Evolutionary conservation across 2,797 vertebrate genomes (phyloP).

Genomic region (Falco novaeseelandiae): DNA sequence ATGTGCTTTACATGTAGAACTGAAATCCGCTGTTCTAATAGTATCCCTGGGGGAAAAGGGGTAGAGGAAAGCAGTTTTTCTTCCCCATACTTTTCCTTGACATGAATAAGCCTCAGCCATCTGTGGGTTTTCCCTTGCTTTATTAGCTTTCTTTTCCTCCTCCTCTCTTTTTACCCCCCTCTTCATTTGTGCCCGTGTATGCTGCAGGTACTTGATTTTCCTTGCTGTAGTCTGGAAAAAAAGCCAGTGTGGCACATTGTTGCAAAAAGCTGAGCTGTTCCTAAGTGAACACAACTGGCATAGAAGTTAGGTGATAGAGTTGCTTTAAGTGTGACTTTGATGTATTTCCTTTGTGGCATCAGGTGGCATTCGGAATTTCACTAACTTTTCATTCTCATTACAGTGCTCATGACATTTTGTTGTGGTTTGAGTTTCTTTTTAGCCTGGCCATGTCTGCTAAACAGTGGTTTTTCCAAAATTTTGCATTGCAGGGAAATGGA

Average conservation of each 20-base stretch:
- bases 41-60: background rate
- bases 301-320: background rate
- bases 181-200: background rate
- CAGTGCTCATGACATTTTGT: background rate
- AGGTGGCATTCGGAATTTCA: slow-evolving; percentile 36
- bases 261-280: background rate
- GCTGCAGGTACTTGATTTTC: background rate
- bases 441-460: background rate
- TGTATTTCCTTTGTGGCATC: slow-evolving; percentile 43
- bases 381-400: background rate
- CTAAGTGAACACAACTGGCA: background rate
- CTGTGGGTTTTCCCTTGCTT: background rate
- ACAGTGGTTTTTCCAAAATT: background rate
- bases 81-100: background rate
- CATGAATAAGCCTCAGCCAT: background rate
- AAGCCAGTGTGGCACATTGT: background rate
- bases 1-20: background rate
- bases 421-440: background rate
- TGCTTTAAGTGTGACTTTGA: background rate
- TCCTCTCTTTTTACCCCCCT: too few relatives aligned
- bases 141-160: background rate
- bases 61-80: background rate
- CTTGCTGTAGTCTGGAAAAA: background rate
- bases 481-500: background rate
- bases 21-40: background rate